Conservation (phyloP, 1,140 invertebrate genomes). For the Brachionus manjavacas region DNA sequence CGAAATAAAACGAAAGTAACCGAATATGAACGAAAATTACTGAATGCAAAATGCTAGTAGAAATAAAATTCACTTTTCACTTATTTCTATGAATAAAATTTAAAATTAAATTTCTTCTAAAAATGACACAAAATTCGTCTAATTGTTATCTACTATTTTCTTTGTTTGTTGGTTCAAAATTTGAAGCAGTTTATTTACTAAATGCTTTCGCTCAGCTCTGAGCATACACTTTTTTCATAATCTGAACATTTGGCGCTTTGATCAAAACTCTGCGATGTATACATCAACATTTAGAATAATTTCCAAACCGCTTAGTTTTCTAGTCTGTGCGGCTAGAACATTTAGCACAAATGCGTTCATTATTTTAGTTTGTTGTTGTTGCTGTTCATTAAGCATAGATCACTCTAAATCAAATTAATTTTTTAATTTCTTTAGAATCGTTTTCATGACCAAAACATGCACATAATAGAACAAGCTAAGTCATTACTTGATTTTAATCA, state of each 20-base stretch:
- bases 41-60: neutral
- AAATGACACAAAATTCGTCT: neutral
- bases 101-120: neutral
- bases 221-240: neutral
- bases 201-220: neutral
- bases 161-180: too few species aligned
- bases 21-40: conserved; percentile 6
- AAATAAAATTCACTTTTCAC: too few species aligned
- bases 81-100: too few species aligned
- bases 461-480: conserved; percentile 41
- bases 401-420: neutral
- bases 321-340: neutral
- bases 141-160: neutral
- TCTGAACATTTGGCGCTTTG: neutral
- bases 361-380: neutral
- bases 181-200: neutral
- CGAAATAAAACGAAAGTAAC: neutral
- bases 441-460: conserved; percentile 37
- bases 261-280: neutral
- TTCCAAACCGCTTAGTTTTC: neutral
- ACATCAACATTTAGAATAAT: neutral
- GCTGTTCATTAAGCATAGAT: neutral
- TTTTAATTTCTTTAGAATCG: neutral
- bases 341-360: neutral
- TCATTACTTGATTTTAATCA: conserved; percentile 41